phyloP scores from a whole-genome alignment of 2,888 invertebrate genomes.

The Chromoteleia sp. region DNA sequence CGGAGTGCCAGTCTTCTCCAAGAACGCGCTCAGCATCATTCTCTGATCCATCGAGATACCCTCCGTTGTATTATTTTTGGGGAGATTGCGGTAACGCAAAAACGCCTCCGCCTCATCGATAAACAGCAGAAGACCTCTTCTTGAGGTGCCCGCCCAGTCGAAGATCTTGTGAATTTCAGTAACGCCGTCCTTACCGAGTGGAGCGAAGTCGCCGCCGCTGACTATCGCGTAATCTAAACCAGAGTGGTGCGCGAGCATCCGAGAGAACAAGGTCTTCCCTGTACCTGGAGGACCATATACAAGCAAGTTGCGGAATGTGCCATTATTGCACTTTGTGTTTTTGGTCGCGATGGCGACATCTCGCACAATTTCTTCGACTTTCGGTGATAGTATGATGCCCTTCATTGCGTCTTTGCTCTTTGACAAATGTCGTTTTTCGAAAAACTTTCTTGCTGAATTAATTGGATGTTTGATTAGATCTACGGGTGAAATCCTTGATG shows the following conservation, averaged over 20 bases:
- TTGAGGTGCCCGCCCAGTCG: slow-evolving; percentile 94
- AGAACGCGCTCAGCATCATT: slow-evolving; percentile 98
- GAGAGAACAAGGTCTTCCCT: slow-evolving; percentile 97
- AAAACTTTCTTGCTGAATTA: slow-evolving; percentile 88
- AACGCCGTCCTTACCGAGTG: slow-evolving; percentile 98
- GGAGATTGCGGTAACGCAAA: slow-evolving; percentile 93
- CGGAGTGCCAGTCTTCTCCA: slow-evolving; percentile 99
- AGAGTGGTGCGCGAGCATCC: slow-evolving; percentile 98
- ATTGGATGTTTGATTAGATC: slow-evolving; percentile 96
- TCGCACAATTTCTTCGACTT: slow-evolving; percentile 94
- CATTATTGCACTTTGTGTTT: slow-evolving; percentile 97
- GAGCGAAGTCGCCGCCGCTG: slow-evolving; percentile 99
- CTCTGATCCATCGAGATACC: slow-evolving; percentile 97
- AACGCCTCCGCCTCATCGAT: slow-evolving; percentile 99
- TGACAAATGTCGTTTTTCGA: slow-evolving; percentile 9
- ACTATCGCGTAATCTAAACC: slow-evolving; percentile 99
- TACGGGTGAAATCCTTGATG: slow-evolving; percentile 94
- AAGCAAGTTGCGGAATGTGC: slow-evolving; percentile 97
- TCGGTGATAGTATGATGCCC: slow-evolving; percentile 97
- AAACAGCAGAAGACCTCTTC: slow-evolving; percentile 95
- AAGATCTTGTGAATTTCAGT: slow-evolving; percentile 99
- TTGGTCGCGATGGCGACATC: slow-evolving; percentile 99
- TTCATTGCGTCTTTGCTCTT: slow-evolving; percentile 89
- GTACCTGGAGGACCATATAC: slow-evolving; percentile 99
- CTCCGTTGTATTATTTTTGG: slow-evolving; percentile 85